Percentiles rank a stretch among this genome's conserved stretches.
Evolutionary conservation across 2,888 invertebrate species (phyloP).

Genomic region (Osmoderma eremita): DNA sequence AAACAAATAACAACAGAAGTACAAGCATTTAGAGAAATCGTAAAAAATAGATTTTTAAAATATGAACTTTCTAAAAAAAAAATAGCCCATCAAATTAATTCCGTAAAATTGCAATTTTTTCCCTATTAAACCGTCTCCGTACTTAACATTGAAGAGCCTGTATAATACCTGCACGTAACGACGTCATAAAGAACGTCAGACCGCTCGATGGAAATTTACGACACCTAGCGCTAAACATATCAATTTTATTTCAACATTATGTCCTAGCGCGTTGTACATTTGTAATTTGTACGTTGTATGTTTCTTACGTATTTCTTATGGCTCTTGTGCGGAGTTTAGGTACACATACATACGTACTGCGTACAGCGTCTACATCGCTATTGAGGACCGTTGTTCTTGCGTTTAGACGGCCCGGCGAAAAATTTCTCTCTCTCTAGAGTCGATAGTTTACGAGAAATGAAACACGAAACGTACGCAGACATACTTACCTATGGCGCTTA

Average conservation of each 20-base stretch:
- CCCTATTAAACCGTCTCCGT: no score
- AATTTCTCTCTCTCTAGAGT: slow-evolving; percentile 5
- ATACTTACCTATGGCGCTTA: background rate
- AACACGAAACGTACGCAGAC: slow-evolving; percentile 23
- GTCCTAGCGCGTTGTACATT: slow-evolving; percentile 34
- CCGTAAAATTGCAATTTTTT: no score
- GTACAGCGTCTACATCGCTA: background rate
- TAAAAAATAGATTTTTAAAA: no score
- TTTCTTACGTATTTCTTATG: slow-evolving; percentile 9
- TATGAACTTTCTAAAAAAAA: no score
- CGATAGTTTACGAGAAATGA: slow-evolving; percentile 35
- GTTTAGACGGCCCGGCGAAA: slow-evolving; percentile 5
- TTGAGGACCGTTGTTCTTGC: slow-evolving; percentile 29
- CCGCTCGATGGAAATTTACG: slow-evolving; percentile 31
- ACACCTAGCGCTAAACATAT: slow-evolving; percentile 22
- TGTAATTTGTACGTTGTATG: slow-evolving; percentile 36
- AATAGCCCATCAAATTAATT: no score
- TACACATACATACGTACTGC: background rate
- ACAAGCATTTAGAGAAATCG: no score
- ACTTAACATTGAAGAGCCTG: background rate
- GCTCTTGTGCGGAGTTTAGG: slow-evolving; percentile 3
- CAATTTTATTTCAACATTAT: slow-evolving; percentile 35
- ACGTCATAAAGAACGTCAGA: slow-evolving; percentile 20
- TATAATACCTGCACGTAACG: slow-evolving; percentile 1
- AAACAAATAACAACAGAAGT: no score